A percentile compares a stretch with the other conserved stretches of the same genome.
phyloP scores from a whole-genome alignment of 2,113 vertebrate species.

The Panurus biarmicus region DNA sequence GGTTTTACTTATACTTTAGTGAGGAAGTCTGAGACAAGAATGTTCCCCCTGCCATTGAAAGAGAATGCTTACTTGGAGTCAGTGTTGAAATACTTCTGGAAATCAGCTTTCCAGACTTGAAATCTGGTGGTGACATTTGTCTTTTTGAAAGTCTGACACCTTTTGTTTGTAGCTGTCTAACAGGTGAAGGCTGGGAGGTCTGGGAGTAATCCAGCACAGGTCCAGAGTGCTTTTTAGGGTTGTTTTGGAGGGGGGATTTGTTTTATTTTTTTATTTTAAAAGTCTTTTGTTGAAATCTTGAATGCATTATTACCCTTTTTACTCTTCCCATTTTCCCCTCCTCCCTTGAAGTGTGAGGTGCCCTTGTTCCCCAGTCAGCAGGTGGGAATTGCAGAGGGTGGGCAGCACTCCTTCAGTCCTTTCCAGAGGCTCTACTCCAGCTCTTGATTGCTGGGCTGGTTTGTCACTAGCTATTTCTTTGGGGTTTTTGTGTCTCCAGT shows the following conservation, averaged over 20 bases:
- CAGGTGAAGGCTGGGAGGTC: background rate
- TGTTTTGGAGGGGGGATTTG: background rate
- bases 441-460: background rate
- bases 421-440: background rate
- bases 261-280: background rate
- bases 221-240: background rate
- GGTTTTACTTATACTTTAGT: background rate
- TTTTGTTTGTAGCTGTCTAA: background rate
- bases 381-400: background rate
- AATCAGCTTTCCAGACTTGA: background rate
- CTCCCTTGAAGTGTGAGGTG: background rate
- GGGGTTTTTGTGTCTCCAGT: background rate
- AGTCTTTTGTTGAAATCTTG: background rate
- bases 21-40: background rate
- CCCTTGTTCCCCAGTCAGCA: background rate
- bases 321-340: background rate
- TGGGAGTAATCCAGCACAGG: background rate
- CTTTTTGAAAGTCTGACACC: background rate
- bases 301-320: background rate
- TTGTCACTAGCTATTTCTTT: background rate
- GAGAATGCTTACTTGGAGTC: background rate
- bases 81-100: background rate
- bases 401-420: rapidly evolving
- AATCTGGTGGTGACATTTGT: background rate
- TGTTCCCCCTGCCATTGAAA: background rate